Evolutionary conservation across 2,888 invertebrate species (phyloP), one percentile per base, ranked within the genome.

Genomic region (Argyresthia albistria): DNA sequence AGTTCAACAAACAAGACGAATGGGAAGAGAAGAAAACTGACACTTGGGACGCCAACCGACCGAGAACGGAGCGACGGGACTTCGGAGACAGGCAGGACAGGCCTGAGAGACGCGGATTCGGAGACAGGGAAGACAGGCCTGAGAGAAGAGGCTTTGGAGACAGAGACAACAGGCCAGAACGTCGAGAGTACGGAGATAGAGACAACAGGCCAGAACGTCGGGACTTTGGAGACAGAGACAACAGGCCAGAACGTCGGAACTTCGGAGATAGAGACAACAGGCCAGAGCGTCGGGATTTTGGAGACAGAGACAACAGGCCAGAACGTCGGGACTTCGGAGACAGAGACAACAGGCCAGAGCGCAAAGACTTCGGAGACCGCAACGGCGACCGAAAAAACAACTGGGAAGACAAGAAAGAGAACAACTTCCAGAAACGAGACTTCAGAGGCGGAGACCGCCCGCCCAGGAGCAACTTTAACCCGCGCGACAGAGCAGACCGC

Each of bases 401-500:
- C 12, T 46, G 54, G 50, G 56, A 35, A n/a, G 46, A 46, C 8
- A 51, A 36, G 7, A 58, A 67, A 35, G 63, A 66, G 4, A 61
- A 65, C 46, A 35, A 10, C 25, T 11, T 11, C 16, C 42, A 53
- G 43, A 55, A 53, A 25, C 35, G 57, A 48, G 57, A 58, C 39
- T 54, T 56, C 43, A 50, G 35, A 51, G 55, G 59, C 11, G 58
- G 57, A 0, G 77, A 54, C n/a, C 14, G 49, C 10, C 7, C 37
- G 4, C 65, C 68, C 1, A 60, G 67, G 42, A 77, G 74, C 59
- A 78, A 80, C 60, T 83, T 83, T 58, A 66, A 70, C 0, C 84
- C 84, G 0, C 65, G 82, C 54, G 83, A 84, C 1, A 67, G 83
- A 10, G 76, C 76, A 0, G 76, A 78, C 0, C 63, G 73, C n/a